Base-by-base conservation (phyloP, 2,888 invertebrate genomes). In the Onchidella celtica region DNA sequence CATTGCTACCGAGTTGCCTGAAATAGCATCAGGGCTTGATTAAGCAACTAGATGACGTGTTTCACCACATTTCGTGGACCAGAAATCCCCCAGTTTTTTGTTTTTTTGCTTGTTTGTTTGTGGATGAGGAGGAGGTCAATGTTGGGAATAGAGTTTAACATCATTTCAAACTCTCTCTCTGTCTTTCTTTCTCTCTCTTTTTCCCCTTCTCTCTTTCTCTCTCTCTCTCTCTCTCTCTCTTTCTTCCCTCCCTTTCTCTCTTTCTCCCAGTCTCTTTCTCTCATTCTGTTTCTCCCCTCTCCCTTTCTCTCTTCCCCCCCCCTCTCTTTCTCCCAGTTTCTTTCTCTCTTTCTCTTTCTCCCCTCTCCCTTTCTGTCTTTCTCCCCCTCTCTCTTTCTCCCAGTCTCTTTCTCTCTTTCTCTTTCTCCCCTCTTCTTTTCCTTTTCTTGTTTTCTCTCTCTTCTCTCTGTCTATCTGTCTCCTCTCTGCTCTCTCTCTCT, bases 281-380 rank as follows among this genome's bases (percentile, higher is more conserved):
- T n/a, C n/a, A n/a, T n/a, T n/a, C n/a, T n/a, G n/a, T n/a, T n/a
- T n/a, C n/a, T n/a, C n/a, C n/a, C n/a, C n/a, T n/a, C n/a, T n/a
- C n/a, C n/a, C n/a, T n/a, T n/a, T n/a, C n/a, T n/a, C n/a, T n/a
- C n/a, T n/a, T n/a, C 36, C 38, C 9, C 65, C 21, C 38, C 29
- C 65, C 36, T 38, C 27, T 38, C 27, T 24, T 63, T 63, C n/a
- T n/a, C n/a, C n/a, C n/a, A n/a, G n/a, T n/a, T n/a, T n/a, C n/a
- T n/a, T n/a, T n/a, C n/a, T n/a, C n/a, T 63, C 40, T 38, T 29
- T 63, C 38, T 63, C n/a, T 24, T 40, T 68, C 68, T 55, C 55
- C 32, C 24, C 34, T 21, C 29, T 55, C 34, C 55, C 36, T 24
- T 34, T 27, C 14, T 57, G 2, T 24, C 29, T 55, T 47, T 32